Conservation (phyloP, 92 coral and sea anemone species). For the Paramuricea clavata region DNA sequence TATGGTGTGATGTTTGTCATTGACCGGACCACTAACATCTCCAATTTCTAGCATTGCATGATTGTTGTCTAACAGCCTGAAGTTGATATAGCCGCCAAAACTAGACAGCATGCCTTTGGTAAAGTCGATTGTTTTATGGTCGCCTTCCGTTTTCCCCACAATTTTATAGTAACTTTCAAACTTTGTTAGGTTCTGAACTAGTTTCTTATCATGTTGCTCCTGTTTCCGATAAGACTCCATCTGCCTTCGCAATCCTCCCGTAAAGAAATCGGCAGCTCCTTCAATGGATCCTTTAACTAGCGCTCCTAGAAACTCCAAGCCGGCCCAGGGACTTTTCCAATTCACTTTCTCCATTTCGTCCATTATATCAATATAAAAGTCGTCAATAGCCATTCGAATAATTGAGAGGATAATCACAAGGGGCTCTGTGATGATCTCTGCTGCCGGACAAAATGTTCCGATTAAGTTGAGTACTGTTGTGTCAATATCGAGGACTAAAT, state of each 20-base stretch:
- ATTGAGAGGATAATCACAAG: conserved; percentile 57
- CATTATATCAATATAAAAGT: conserved; percentile 68
- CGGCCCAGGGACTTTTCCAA: conserved; percentile 76
- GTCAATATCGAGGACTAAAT: conserved; percentile 66
- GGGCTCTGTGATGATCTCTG: conserved; percentile 65
- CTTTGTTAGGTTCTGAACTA: conserved; percentile 18
- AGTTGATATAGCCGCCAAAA: conserved; percentile 56
- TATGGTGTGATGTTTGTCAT: not conserved
- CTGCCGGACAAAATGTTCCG: conserved; percentile 70
- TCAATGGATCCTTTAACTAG: conserved; percentile 56
- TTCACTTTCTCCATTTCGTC: conserved; percentile 67
- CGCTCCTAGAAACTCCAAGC: conserved; percentile 62
- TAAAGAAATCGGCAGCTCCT: conserved; percentile 57
- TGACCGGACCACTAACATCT: conserved; percentile 50
- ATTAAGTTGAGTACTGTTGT: conserved; percentile 60
- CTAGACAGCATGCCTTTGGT: conserved; percentile 51
- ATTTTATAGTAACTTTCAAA: conserved; percentile 49
- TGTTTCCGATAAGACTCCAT: conserved; percentile 51
- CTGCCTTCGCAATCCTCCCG: conserved; percentile 57
- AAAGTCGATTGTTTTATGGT: conserved; percentile 47
- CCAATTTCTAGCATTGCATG: conserved; percentile 47
- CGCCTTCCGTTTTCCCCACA: conserved; percentile 44
- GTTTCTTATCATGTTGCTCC: conserved; percentile 44
- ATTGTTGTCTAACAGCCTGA: conserved; percentile 41
- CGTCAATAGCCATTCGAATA: conserved; percentile 68